Conservation (phyloP, 2,888 invertebrate species). For the Drosophila buzzatii region DNA sequence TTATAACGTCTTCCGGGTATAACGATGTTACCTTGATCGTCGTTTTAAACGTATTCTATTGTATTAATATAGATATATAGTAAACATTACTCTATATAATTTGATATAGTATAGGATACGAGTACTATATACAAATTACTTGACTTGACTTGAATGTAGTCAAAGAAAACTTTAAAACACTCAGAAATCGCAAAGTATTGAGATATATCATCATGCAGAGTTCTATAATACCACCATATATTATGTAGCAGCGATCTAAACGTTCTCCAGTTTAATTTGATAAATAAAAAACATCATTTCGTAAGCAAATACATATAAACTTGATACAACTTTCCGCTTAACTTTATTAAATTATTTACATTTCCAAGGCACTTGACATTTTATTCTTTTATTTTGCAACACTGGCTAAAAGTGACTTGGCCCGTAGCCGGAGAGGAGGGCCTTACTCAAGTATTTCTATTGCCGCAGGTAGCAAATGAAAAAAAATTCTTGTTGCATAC, state of each 20-base stretch:
- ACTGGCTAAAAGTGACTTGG: slow-evolving; percentile 9
- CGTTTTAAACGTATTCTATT: too few relatives aligned
- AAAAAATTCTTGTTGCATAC: slow-evolving; percentile 68
- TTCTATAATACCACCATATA: background rate
- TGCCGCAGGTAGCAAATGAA: slow-evolving; percentile 21
- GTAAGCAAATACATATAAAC: background rate
- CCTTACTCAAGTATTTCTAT: slow-evolving; percentile 35
- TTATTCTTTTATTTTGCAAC: background rate
- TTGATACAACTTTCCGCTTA: background rate
- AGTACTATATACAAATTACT: too few relatives aligned
- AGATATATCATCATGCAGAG: background rate
- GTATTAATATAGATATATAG: too few relatives aligned
- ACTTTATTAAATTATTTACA: slow-evolving; percentile 11
- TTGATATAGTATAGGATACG: too few relatives aligned
- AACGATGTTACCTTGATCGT: too few relatives aligned
- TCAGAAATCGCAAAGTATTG: background rate
- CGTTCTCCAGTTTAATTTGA: background rate
- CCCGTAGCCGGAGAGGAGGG: background rate
- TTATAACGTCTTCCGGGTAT: too few relatives aligned
- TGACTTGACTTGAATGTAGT: too few relatives aligned
- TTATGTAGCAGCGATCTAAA: background rate
- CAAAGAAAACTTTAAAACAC: too few relatives aligned
- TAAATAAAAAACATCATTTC: too few relatives aligned
- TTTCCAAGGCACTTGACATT: background rate
- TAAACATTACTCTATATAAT: too few relatives aligned